phyloP scores from a whole-genome alignment of 2,113 vertebrate genomes.

The Stegastes partitus region DNA sequence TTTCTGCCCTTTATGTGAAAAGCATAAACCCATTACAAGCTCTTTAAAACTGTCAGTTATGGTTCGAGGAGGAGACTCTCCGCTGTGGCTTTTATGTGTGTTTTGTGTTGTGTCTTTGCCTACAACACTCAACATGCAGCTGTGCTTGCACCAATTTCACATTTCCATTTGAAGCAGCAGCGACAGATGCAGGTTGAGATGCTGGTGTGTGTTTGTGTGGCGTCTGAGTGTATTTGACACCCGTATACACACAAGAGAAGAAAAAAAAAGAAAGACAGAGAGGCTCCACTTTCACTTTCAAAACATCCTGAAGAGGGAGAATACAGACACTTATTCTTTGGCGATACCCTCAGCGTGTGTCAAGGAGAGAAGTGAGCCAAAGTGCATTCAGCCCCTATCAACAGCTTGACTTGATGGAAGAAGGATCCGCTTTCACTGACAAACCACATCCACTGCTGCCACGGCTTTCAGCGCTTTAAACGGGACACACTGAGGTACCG shows the following conservation, averaged over 20 bases:
- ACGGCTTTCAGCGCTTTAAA: constrained; percentile 20
- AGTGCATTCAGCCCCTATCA: constrained; percentile 69
- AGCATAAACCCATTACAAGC: background rate
- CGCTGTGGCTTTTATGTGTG: background rate
- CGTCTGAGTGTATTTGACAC: constrained; percentile 4
- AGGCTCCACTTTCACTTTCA: constrained; percentile 63
- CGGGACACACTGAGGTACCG: background rate
- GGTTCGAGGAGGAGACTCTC: background rate
- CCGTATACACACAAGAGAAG: constrained; percentile 34
- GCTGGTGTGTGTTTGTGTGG: constrained; percentile 32
- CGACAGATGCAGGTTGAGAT: constrained; percentile 36
- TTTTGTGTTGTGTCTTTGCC: constrained; percentile 41
- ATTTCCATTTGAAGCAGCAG: constrained; percentile 51
- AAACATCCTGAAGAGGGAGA: constrained; percentile 72
- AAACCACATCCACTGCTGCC: constrained; percentile 20
- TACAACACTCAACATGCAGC: constrained; percentile 29
- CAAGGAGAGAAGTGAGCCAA: constrained; percentile 33
- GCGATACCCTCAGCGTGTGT: constrained; percentile 30
- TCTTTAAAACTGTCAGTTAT: constrained; percentile 24
- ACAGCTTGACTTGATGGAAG: constrained; percentile 38
- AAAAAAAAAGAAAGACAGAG: constrained; percentile 17
- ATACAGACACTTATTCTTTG: constrained; percentile 29
- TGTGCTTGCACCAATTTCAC: constrained; percentile 37
- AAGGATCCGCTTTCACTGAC: constrained; percentile 44
- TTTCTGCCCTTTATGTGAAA: constrained; percentile 12